Conservation (phyloP, 2,888 invertebrate genomes). For the Agriotes lineatus region DNA sequence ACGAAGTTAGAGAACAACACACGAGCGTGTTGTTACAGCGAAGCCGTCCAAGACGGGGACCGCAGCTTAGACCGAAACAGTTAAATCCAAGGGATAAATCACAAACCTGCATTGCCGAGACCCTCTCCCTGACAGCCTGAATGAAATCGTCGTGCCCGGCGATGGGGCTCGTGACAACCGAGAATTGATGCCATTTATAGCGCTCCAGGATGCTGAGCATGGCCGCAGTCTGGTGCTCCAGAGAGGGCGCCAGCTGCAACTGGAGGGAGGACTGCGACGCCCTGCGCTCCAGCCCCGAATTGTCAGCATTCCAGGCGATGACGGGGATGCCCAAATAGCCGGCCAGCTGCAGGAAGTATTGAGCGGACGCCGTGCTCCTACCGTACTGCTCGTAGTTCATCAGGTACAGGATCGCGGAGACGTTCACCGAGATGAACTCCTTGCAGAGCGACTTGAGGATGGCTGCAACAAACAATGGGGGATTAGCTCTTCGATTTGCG, state of each 20-base stretch:
- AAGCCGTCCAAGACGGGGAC: too few species aligned
- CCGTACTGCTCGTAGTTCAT: conserved; percentile 97
- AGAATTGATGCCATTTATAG: conserved; percentile 97
- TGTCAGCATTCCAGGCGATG: conserved; percentile 98
- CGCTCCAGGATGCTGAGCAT: conserved; percentile 95
- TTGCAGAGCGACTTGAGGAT: conserved; percentile 90
- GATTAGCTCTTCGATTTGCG: not conserved
- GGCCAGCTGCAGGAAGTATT: conserved; percentile 79
- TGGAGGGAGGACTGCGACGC: conserved; percentile 91
- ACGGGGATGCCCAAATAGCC: conserved; percentile 96
- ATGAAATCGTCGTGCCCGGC: conserved; percentile 97
- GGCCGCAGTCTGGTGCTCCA: conserved; percentile 96
- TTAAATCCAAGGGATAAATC: too few species aligned
- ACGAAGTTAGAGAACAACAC: too few species aligned
- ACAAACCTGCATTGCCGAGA: conserved; percentile 82
- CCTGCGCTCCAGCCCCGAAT: conserved; percentile 81
- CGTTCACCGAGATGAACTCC: conserved; percentile 89
- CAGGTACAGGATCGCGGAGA: conserved; percentile 92
- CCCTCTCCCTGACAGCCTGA: conserved; percentile 90
- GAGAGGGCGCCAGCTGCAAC: conserved; percentile 94
- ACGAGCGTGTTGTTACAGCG: too few species aligned
- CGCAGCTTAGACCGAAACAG: too few species aligned
- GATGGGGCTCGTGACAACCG: conserved; percentile 92
- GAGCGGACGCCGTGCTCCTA: conserved; percentile 87
- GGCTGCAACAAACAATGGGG: conserved; percentile 73